Percentiles rank a stretch among this genome's conserved stretches.
Evolutionary conservation across 1,140 invertebrate species (phyloP).

Genomic region (Oryctes rhinoceros): DNA sequence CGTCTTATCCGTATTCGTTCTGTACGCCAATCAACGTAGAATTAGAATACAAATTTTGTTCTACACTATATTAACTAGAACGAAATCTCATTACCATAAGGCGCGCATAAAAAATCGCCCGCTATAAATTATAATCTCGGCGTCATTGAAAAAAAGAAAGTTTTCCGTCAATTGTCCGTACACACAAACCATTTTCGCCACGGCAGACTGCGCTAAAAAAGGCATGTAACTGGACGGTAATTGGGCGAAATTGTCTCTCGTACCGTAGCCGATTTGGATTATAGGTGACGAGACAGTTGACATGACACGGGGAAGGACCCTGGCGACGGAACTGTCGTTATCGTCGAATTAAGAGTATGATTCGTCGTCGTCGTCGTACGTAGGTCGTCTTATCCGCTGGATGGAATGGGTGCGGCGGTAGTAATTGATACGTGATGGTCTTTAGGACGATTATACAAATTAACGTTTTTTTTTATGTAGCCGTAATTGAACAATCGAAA

Average conservation of each 20-base stretch:
- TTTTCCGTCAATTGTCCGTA: conserved; percentile 6
- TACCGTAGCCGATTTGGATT: conserved; percentile 8
- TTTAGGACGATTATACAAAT: conserved; percentile 15
- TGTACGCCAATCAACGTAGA: neutral
- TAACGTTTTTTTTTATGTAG: neutral
- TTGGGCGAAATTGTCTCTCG: conserved; percentile 12
- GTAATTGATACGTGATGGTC: conserved; percentile 20
- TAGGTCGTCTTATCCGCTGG: neutral
- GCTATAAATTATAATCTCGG: conserved; percentile 20
- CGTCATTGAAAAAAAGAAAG: conserved; percentile 4
- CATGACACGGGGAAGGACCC: neutral
- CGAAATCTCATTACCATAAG: neutral
- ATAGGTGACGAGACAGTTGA: neutral
- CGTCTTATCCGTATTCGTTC: neutral
- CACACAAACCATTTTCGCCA: neutral
- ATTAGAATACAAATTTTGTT: neutral
- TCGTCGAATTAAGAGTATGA: conserved; percentile 11
- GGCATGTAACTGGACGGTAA: neutral
- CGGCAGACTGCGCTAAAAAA: neutral
- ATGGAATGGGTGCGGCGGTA: neutral
- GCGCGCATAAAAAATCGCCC: neutral
- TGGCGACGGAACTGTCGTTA: neutral
- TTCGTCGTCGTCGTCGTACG: neutral
- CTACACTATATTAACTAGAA: conserved; percentile 4
- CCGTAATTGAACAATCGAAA: neutral